Conservation (phyloP, 2,888 invertebrate genomes). For the Drosophila neonasuta region DNA sequence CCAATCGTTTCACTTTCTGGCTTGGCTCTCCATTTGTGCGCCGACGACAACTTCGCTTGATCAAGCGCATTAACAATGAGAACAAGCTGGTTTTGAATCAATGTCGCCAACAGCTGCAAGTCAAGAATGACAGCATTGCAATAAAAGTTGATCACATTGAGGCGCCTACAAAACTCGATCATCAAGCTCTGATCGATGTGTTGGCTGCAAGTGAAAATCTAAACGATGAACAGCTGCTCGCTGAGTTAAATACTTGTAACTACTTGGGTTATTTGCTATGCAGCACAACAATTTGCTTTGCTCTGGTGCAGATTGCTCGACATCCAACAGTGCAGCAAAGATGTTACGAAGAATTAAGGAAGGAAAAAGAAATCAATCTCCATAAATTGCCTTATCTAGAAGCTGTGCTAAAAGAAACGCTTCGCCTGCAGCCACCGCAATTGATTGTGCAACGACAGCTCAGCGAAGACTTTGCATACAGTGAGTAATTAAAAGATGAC, state of each 20-base stretch:
- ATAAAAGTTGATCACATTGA: constrained; percentile 27
- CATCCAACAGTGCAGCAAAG: constrained; percentile 63
- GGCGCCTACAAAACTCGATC: not conserved
- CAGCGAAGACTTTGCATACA: constrained; percentile 56
- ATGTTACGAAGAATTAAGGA: constrained; percentile 50
- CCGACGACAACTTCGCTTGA: constrained; percentile 46
- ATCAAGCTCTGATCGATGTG: constrained; percentile 52
- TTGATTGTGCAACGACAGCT: constrained; percentile 60
- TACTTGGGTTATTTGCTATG: constrained; percentile 57
- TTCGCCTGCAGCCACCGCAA: constrained; percentile 86
- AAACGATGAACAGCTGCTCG: constrained; percentile 39
- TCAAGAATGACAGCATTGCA: constrained; percentile 11
- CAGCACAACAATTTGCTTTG: constrained; percentile 57
- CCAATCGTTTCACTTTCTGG: constrained; percentile 51
- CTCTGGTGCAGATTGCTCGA: constrained; percentile 59
- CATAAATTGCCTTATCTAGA: constrained; percentile 50
- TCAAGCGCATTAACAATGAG: constrained; percentile 44
- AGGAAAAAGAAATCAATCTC: not conserved
- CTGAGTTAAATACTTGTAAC: constrained; percentile 60
- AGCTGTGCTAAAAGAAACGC: constrained; percentile 84
- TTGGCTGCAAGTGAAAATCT: constrained; percentile 29
- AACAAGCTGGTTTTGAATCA: constrained; percentile 39
- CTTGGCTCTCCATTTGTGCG: constrained; percentile 42
- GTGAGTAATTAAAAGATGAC: constrained; percentile 36
- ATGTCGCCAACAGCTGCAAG: constrained; percentile 1